Evolutionary conservation across 2,797 vertebrate species (phyloP), one percentile per base, ranked within the genome.

Genomic region (Adelosebastes latens): DNA sequence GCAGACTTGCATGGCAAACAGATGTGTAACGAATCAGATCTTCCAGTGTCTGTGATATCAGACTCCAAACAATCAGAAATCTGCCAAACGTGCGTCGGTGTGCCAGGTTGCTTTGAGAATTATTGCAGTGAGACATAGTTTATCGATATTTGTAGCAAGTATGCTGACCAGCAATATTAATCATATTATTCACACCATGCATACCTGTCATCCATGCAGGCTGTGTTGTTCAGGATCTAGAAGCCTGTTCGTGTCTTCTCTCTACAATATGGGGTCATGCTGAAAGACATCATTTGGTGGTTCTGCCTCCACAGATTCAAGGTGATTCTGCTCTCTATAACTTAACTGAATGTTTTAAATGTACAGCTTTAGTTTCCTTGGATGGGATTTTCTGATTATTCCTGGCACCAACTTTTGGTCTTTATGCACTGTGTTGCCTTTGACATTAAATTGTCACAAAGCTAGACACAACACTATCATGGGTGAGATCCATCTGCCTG

Each of bases 251-350:
- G 91, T 69, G 94, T 72, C 84, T 76, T 83, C 89, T 36, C 46
- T 87, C 9, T 66, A 20, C 31, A 49, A 9, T 94, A 87, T 68
- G 12, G 90, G 89, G 80, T 83, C 59, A 82, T 93, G 67, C 80
- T 93, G 94, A 69, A 73, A 92, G 4, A 88, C 63, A 14, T 13
- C 9, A 42, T 60, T 18, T 83, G 27, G 13, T 24, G 24, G 10
- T 59, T 79, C 12, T 46, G 56, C 10, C 84, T 95, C 29, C 71
- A 90, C 65, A 92, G 82, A 12, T 94, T 93, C 87, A 94, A 93
- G 89, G 90, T 91, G n/a, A 59, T 25, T 79, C 16, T 59, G 6
- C 27, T 69, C 31, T 79, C 4, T 24, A 10, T 79, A 76, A 36
- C 22, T 24, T 58, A 8, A 52, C 4, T 27, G 1, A 18, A 25